phyloP scores from a whole-genome alignment of 2,888 invertebrate genomes.

The Nebria salina region DNA sequence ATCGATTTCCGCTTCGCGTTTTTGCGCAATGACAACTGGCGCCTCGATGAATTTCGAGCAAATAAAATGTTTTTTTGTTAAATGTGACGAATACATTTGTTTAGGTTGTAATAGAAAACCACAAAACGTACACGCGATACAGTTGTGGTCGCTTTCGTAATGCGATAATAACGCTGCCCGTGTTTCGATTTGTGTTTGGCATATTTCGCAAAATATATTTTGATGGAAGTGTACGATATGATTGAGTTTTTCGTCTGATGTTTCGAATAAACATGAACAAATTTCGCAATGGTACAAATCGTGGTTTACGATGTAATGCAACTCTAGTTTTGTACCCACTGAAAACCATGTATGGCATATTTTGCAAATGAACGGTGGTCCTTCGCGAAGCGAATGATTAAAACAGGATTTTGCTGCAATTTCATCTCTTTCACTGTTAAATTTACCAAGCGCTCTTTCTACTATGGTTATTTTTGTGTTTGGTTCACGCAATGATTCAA shows the following conservation, averaged over 20 bases:
- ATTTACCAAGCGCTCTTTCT: constrained; percentile 38
- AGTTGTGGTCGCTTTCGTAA: constrained; percentile 34
- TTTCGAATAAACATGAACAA: constrained; percentile 34
- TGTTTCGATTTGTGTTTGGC: constrained; percentile 23
- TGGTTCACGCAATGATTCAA: constrained; percentile 27
- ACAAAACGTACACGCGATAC: constrained; percentile 31
- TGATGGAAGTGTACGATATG: constrained; percentile 23
- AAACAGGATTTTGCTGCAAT: constrained; percentile 11
- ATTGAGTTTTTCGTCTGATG: constrained; percentile 8
- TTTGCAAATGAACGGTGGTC: constrained; percentile 36
- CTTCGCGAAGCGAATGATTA: constrained; percentile 11
- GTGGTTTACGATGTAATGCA: constrained; percentile 40
- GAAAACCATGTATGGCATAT: constrained; percentile 37
- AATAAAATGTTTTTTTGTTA: constrained; percentile 25
- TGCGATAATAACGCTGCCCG: constrained; percentile 2
- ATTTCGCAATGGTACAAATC: constrained; percentile 37
- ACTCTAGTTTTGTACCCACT: constrained; percentile 33
- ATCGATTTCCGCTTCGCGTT: background rate
- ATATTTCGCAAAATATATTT: constrained; percentile 37
- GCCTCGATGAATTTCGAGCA: constrained; percentile 16
- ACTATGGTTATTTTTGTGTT: constrained; percentile 34
- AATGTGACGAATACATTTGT: constrained; percentile 17
- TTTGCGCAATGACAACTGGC: background rate
- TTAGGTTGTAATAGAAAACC: constrained; percentile 31
- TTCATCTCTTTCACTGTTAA: constrained; percentile 33